phyloP scores from a whole-genome alignment of 2,888 invertebrate genomes.

The Brenthis hecate region DNA sequence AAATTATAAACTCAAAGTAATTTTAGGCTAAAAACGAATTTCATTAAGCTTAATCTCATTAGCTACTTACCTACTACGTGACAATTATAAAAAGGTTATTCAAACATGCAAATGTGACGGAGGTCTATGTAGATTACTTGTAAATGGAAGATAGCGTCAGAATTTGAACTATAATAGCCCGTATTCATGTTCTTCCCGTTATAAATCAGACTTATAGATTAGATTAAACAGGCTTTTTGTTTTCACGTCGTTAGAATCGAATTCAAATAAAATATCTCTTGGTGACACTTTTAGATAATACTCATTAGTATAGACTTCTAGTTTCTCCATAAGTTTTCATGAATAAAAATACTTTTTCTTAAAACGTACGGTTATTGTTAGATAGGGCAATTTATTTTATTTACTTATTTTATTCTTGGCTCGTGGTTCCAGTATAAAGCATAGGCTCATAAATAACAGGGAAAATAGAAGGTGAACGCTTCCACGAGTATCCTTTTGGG shows the following conservation, averaged over 20 bases:
- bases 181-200: slow-evolving; percentile 54
- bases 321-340: slow-evolving; percentile 67
- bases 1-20: not conserved
- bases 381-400: slow-evolving; percentile 75
- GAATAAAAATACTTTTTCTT: slow-evolving; percentile 56
- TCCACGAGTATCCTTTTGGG: slow-evolving; percentile 81
- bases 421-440: slow-evolving; percentile 77
- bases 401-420: slow-evolving; percentile 79
- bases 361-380: slow-evolving; percentile 63
- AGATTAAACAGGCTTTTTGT: slow-evolving; percentile 64
- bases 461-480: slow-evolving; percentile 81
- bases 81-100: slow-evolving; percentile 76
- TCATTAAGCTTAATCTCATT: slow-evolving; percentile 75
- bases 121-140: slow-evolving; percentile 76
- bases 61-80: slow-evolving; percentile 64
- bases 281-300: slow-evolving; percentile 50
- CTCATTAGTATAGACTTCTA: slow-evolving; percentile 50
- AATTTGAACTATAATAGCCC: slow-evolving; percentile 62
- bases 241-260: slow-evolving; percentile 46
- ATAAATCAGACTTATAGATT: slow-evolving; percentile 70
- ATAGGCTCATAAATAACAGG: slow-evolving; percentile 80
- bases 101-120: slow-evolving; percentile 72
- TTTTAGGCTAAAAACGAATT: slow-evolving; percentile 52
- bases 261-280: slow-evolving; percentile 34
- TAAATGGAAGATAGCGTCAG: slow-evolving; percentile 65